A percentile compares a stretch with the other conserved stretches of the same genome.
Conservation (phyloP, 2,113 vertebrate genomes). For the Laterallus jamaicensis region DNA sequence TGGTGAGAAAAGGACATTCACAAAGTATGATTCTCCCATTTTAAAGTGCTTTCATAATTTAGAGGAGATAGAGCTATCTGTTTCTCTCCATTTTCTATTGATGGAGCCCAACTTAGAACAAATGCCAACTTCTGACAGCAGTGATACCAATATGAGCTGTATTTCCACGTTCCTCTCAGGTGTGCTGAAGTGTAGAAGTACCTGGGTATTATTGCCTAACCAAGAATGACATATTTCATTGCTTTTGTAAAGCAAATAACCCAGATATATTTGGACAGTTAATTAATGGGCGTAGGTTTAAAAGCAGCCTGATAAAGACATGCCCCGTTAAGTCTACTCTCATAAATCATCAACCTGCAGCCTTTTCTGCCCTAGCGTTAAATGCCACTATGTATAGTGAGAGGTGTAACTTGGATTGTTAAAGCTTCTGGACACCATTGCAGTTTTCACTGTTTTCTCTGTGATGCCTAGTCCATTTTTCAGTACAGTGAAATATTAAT, state of each 20-base stretch:
- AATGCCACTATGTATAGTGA: background rate
- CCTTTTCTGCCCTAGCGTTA: background rate
- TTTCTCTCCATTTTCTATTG: background rate
- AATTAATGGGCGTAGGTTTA: background rate
- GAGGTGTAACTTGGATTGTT: background rate
- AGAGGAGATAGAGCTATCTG: background rate
- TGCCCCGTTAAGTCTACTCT: rapidly evolving
- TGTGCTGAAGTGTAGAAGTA: background rate
- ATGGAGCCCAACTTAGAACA: background rate
- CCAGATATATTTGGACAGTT: background rate
- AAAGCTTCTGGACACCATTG: background rate
- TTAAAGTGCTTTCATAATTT: background rate
- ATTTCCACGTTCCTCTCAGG: background rate
- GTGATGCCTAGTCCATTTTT: background rate
- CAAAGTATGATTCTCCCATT: background rate
- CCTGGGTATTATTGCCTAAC: background rate
- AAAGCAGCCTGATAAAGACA: background rate
- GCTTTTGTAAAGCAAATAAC: background rate
- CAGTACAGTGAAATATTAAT: background rate
- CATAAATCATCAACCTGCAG: background rate
- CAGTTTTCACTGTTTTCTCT: background rate
- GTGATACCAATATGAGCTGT: background rate
- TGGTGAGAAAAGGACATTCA: background rate
- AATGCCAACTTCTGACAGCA: background rate
- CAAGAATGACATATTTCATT: background rate